Evolutionary conservation across 2,888 invertebrate species (phyloP), one percentile per base, ranked within the genome.

Genomic region (Sphaerophoria rueppellii): DNA sequence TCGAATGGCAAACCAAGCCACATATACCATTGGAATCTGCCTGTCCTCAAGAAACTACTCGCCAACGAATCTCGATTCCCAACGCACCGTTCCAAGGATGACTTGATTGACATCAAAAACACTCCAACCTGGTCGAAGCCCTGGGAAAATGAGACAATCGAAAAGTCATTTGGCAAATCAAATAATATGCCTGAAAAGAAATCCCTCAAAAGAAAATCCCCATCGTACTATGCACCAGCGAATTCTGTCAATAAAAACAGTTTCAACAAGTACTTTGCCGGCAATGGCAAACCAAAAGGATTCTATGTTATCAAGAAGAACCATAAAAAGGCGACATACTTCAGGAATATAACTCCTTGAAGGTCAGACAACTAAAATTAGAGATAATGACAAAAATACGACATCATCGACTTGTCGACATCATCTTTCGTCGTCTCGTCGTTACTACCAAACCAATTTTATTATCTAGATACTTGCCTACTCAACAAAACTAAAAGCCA

Each of bases 21-120:
- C 87, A 95, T 96, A n/a, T 96, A 96, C 91, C 97, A 97, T 89
- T 97, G 96, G 96, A 97, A 97, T 91, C 92, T 97, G 34, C 97
- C 97, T 0, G 93, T 95, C 0, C 92, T 97, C 79, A 96, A 91
- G 86, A 90, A 91, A 86, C 90, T 91, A 65, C 94, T 94, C 43
- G 92, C 92, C n/a, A 91, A 91, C 87, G 93, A 94, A 87, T 93
- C 93, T 14, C 92, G 94, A 82, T 93, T 93, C 55, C 88, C 90
- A 35, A 69, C 89, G 63, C 48, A 79, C 82, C 60, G 93, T 93
- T 88, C 89, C 87, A 93, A 93, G 71, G 89, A 91, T 85, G 93
- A 93, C 9, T 89, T 94, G n/a, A 93, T 94, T 43, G 93, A 94
- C 87, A 94, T 94, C 4, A 94, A 94, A 89, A 93, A 93, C 88